These are phyloP conservation scores for Apamea monoglypha DNA, from an alignment of 2,888 invertebrate species.

Conservation along the genomic window DNA sequence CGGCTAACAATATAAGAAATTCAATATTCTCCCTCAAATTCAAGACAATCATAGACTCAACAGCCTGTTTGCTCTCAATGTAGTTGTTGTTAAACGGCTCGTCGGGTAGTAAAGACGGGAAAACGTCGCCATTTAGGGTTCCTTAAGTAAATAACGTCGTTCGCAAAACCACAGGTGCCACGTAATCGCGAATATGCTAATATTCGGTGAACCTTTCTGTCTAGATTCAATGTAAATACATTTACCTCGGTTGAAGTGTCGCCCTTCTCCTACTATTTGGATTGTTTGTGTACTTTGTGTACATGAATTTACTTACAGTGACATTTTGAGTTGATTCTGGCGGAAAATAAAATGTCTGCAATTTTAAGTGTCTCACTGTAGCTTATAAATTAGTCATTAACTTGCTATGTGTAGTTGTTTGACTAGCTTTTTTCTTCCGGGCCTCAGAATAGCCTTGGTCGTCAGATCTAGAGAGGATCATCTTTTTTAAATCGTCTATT, in stretches of 20 bases:
- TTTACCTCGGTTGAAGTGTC: constrained; percentile 13
- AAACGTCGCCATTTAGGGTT: constrained; percentile 28
- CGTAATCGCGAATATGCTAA: constrained; percentile 56
- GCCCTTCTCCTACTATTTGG: constrained; percentile 21
- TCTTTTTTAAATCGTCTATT: neutral
- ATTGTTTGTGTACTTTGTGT: constrained; percentile 9
- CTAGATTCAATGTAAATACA: constrained; percentile 38
- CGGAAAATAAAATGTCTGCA: neutral
- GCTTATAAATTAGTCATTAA: neutral
- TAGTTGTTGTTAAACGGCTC: constrained; percentile 20
- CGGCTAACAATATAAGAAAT: constrained; percentile 3
- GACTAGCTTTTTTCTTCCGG: neutral
- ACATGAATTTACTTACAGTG: constrained; percentile 7
- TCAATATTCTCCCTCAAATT: constrained; percentile 26
- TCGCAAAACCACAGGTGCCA: constrained; percentile 46
- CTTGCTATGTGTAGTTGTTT: neutral
- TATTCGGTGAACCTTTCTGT: constrained; percentile 33
- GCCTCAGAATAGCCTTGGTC: constrained; percentile 11
- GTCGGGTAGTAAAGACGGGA: constrained; percentile 30
- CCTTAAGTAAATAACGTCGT: constrained; percentile 30
- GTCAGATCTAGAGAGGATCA: neutral
- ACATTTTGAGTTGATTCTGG: neutral
- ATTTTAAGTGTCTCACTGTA: neutral
- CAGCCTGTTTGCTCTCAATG: constrained; percentile 20
- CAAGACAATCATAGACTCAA: constrained; percentile 8